Evolutionary conservation across 2,888 invertebrate species (phyloP), one percentile per base, ranked within the genome.

Genomic region (Eustalomyia histrio): DNA sequence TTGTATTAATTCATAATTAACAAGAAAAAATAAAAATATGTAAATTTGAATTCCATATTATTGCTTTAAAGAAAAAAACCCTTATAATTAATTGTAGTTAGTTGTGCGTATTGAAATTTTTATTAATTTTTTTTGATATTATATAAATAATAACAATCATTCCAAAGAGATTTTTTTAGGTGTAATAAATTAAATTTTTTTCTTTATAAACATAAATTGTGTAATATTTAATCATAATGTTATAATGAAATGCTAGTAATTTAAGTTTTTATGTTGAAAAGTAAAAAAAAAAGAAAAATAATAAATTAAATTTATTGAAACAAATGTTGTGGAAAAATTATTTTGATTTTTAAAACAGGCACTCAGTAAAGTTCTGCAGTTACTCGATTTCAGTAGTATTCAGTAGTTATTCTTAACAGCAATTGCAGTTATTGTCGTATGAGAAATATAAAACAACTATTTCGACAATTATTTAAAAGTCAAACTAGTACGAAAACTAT

Each of bases 211-310:
- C 33, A 8, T 43, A 18, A 61, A 73, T n/a, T 47, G 68, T 81
- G 74, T 81, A 81, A 75, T 78, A 78, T 78, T 78, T 71, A 74
- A 67, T 67, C 43, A 35, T 67, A 67, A 81, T 81, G 81, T 81
- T 81, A 78, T 78, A 63, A 60, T 53, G 52, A 76, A 69, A 74
- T 57, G 43, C 43, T 47, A 73, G 33, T 61, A 63, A 17, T 60
- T 74, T 78, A 73, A 74, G 73, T 81, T 81, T 81, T 81, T 81
- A 81, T 81, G 81, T 81, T 81, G 61, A 81, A 64, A 73, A 81
- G 67, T 73, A 73, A 79, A 21, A 67, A 67, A 67, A 6, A 6
- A 7, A 29, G 7, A 29, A 29, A 24, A 24, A 24, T 3, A 29
- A 67, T 67, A 67, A 67, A 67, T 67, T 21, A 39, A 67, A 67